Evolutionary conservation across 2,888 invertebrate species (phyloP), one percentile per base, ranked within the genome.

Genomic region (Vandiemenella viatica): DNA sequence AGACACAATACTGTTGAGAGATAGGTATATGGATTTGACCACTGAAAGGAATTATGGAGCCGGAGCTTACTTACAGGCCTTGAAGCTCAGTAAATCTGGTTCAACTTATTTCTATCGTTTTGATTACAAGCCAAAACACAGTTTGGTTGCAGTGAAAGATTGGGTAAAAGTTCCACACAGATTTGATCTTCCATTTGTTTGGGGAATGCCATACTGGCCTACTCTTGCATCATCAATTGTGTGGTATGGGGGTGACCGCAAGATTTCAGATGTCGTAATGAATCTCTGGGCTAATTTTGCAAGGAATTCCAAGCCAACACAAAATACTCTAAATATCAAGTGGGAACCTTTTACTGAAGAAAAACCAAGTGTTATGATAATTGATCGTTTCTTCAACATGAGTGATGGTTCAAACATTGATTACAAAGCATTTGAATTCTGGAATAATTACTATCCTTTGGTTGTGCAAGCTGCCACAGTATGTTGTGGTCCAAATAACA

Each of bases 161-260:
- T 87, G 87, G 86, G 76, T 83, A 1, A 76, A 78, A 16, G 86
- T 87, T 1, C 85, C 87, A 1, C 86, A 87, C 62, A 79, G 84
- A 63, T 85, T 79, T 56, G 88, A 88, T 63, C 71, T 87, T 54
- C 80, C 86, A 44, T 86, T 84, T 61, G 75, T 84, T 5, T 87
- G 86, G 74, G 88, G 88, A 1, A 71, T 87, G 59, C 87, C 88
- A 0, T 79, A 83, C 63, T 76, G 82, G 72, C 72, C 74, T 5
- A 65, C 73, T 32, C 70, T 75, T 2, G 70, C 73, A 55, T 50
- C 56, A 5, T 58, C 62, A 2, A 77, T 58, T 21, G 50, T 57
- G 5, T 88, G 88, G 88, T 82, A 83, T 58, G 72, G 73, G 46
- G 73, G 79, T 46, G 88, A 88, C 63, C 86, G 84, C 61, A 77